Base-by-base conservation (phyloP, 2,113 vertebrate genomes). In the Dipodomys ordii region DNA sequence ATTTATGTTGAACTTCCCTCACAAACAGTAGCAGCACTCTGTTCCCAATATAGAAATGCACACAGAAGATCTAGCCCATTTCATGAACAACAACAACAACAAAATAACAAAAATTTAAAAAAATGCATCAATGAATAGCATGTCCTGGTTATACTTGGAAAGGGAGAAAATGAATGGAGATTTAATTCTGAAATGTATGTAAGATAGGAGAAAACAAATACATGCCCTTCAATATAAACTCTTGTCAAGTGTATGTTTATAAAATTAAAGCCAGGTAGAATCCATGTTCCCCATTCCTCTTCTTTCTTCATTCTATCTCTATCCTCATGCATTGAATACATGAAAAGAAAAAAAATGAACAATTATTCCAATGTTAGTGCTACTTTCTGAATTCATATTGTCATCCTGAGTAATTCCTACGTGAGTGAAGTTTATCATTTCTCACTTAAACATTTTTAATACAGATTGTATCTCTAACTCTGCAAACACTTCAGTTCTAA, bases 1-100 rank as follows among this genome's bases (percentile, higher is more conserved):
- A 88, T 97, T 98, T 25, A 49, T 97, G 87, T 97, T 97, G 97
- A 85, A 93, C 88, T 97, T 94, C 77, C 82, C 92, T 97, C 97
- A 91, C 92, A 91, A 97, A 93, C 83, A 96, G 84, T 74, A 90
- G 90, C 71, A 83, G 93, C 83, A 65, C 92, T 92, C 72, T 92
- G 49, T 80, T 39, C 78, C 79, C 94, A 95, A 95, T 30, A 95
- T 97, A 97, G 69, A 87, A 96, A 96, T 90, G 69, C 82, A 96
- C 53, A 22, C 64, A 65, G 91, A 91, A 96, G 77, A 72, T 96
- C 85, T 78, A 92, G 83, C 87, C 97, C 84, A 87, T 95, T 96
- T 93, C 77, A 73, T 1, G 9, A 19, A 87, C 67, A 94, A 89
- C 39, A 39, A 39, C 35, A 39, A 39, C 39, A 94, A 92, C 7